Conservation (phyloP, 2,888 invertebrate genomes). For the Tetragonisca angustula region DNA sequence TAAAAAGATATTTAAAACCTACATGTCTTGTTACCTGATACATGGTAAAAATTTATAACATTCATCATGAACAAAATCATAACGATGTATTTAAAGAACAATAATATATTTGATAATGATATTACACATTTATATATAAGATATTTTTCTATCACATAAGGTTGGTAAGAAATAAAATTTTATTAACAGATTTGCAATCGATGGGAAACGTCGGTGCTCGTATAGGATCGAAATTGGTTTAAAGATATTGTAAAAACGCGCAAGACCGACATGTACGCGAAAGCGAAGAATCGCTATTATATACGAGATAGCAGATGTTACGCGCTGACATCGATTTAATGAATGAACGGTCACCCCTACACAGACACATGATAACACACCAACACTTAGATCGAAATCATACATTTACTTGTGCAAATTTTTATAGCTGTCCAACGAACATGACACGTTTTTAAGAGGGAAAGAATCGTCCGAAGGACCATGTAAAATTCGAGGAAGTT, state of each 20-base stretch:
- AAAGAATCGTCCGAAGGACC: slow-evolving; percentile 27
- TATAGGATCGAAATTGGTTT: not conserved
- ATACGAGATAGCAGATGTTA: slow-evolving; percentile 69
- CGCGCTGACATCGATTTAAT: slow-evolving; percentile 80
- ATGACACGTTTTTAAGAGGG: slow-evolving; percentile 48
- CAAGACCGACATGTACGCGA: slow-evolving; percentile 45
- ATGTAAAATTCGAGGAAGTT: slow-evolving; percentile 23
- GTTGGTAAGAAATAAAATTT: not conserved
- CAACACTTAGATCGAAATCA: slow-evolving; percentile 66
- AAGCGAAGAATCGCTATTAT: slow-evolving; percentile 45
- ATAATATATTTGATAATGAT: not conserved
- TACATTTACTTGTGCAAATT: slow-evolving; percentile 56
- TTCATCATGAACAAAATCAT: not conserved
- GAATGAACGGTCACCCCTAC: slow-evolving; percentile 72
- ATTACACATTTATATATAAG: slow-evolving; percentile 8
- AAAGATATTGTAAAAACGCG: slow-evolving; percentile 29
- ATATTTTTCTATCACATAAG: not conserved
- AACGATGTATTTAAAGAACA: slow-evolving; percentile 19
- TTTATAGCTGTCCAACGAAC: slow-evolving; percentile 40
- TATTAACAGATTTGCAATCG: not conserved
- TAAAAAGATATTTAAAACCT: slow-evolving; percentile 1
- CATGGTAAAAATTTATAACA: slow-evolving; percentile 1
- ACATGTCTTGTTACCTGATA: not conserved
- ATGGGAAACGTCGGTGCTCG: not conserved
- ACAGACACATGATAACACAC: slow-evolving; percentile 71